Base-by-base conservation (phyloP, 53 echinoderm and acorn worm genomes). In the Zoroaster sp. region DNA sequence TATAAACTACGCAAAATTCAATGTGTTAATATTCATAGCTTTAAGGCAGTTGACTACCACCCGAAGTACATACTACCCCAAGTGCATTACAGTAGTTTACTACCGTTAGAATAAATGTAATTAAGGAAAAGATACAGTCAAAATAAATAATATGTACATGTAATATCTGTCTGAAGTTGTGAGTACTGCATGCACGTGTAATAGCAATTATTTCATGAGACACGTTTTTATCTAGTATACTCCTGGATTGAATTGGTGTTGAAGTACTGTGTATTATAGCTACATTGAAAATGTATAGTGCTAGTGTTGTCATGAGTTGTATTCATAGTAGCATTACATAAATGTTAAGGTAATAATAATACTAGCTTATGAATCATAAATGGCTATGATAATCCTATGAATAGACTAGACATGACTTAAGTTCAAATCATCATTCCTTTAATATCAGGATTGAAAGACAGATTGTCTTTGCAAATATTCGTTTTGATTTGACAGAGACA, bases 301-400 rank as follows among this genome's bases (percentile, higher is more conserved):
- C 76, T 76, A 51, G 76, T 47, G 31, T 74, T 30, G 42, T 43
- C 74, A 49, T 76, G 76, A 46, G 49, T 15, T 30, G 76, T 76
- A 76, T 76, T 51, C 51, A 35, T 31, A 11, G 76, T 51, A 32
- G 17, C 25, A 69, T 34, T 69, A 69, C 69, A 35, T 69, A 11
- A 1, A 0, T 59, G 63, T 59, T 25, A 59, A 59, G 63, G 28
- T 59, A 59, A 59, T 59, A 59, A 59, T 21, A 59, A 4, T 28
- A 59, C 63, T 59, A 28, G 21, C 28, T 59, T 25, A 25, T 59
- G 28, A 59, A 28, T 59, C 8, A 59, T 25, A 21, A 59, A 28
- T 59, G 28, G 59, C 28, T 23, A 59, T 59, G 59, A 23, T 59
- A 23, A 59, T 28, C 28, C 8, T 23, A 28, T 23, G 21, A 28